Conservation (phyloP, 2,797 vertebrate genomes). For the Pempheris klunzingeri region DNA sequence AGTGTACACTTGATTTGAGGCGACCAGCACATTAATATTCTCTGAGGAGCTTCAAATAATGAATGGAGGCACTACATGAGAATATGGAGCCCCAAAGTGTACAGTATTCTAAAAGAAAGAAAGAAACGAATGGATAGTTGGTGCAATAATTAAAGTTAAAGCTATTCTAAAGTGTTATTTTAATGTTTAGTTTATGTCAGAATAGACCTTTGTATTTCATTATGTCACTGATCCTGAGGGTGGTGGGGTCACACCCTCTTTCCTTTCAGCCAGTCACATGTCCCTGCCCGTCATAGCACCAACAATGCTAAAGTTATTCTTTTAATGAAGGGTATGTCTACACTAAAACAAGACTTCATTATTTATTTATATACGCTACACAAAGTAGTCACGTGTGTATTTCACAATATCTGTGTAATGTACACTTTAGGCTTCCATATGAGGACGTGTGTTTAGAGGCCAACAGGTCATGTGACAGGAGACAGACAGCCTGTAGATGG, state of each 20-base stretch:
- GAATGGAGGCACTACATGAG: neutral
- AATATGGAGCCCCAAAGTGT: slow-evolving; percentile 12
- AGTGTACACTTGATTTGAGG: too few species aligned
- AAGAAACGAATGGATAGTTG: neutral
- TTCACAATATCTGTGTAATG: neutral
- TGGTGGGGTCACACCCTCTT: neutral
- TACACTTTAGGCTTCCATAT: neutral
- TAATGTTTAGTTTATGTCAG: too few species aligned
- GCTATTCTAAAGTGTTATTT: neutral
- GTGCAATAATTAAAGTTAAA: neutral
- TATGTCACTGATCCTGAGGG: neutral
- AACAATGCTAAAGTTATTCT: neutral
- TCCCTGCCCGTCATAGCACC: too few species aligned
- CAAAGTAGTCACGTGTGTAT: neutral
- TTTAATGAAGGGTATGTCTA: too few species aligned
- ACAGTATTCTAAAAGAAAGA: neutral
- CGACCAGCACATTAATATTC: neutral
- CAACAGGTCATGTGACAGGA: too few species aligned
- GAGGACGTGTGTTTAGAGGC: neutral
- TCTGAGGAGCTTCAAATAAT: neutral
- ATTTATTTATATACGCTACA: neutral
- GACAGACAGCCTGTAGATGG: neutral
- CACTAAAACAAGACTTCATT: too few species aligned
- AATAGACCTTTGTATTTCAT: neutral
- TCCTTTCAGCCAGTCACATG: neutral